Conservation (phyloP, 2,888 invertebrate species). For the Exephanes ischioxanthus region DNA sequence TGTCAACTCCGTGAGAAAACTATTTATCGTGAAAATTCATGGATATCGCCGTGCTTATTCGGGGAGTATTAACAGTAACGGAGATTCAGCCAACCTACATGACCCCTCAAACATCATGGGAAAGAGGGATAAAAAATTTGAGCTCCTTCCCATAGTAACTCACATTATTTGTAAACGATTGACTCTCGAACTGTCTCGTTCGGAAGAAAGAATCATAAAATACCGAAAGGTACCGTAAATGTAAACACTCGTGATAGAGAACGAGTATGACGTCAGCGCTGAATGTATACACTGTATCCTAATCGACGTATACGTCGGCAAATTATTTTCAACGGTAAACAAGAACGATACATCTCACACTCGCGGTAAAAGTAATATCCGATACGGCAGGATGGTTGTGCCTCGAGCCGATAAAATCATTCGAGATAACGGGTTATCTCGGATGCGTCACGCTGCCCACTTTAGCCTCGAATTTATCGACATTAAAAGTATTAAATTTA, state of each 20-base stretch:
- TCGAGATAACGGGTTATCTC: constrained; percentile 46
- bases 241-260: background rate
- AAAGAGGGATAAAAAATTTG: background rate
- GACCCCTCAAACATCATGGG: too few species aligned
- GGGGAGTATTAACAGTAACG: too few species aligned
- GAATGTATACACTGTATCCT: background rate
- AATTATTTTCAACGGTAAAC: constrained; percentile 2
- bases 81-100: too few species aligned
- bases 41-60: too few species aligned
- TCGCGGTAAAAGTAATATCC: background rate
- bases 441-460: constrained; percentile 33
- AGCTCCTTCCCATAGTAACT: background rate
- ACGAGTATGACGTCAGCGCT: background rate
- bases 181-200: background rate
- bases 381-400: background rate
- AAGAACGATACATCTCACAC: background rate
- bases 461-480: constrained; percentile 1
- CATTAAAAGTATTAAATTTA: background rate
- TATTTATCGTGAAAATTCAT: too few species aligned
- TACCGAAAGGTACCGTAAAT: background rate
- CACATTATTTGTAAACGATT: background rate
- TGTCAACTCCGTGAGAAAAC: background rate
- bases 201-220: background rate
- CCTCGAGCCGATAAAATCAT: constrained; percentile 28
- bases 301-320: background rate